Evolutionary conservation across 1,140 invertebrate species (phyloP).

Genomic region (Pentalonia nigronervosa): DNA sequence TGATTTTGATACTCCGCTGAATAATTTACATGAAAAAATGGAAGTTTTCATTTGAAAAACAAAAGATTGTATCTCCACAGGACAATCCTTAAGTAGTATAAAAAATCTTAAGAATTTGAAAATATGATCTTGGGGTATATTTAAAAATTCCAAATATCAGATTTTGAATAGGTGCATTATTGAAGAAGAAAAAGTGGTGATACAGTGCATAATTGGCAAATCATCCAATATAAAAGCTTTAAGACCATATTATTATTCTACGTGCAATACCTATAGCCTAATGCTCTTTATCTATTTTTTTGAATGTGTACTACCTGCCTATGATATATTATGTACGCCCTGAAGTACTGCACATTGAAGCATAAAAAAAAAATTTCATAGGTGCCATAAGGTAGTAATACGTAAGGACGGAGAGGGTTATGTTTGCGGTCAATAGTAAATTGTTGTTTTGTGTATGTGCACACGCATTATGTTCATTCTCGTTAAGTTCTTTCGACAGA

Average conservation of each 20-base stretch:
- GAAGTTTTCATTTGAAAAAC: no score
- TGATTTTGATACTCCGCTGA: no score
- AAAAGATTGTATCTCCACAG: no score
- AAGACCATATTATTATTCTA: neutral
- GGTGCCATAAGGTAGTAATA: neutral
- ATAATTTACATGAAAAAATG: no score
- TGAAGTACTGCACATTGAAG: neutral
- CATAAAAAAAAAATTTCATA: neutral
- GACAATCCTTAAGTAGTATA: no score
- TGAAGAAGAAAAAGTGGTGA: no score
- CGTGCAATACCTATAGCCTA: neutral
- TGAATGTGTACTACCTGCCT: neutral
- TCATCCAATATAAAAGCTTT: no score
- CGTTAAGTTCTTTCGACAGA: neutral
- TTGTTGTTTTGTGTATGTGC: neutral
- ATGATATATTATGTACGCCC: neutral
- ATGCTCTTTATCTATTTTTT: neutral
- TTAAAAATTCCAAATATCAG: no score
- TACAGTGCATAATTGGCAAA: no score
- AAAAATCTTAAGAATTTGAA: no score
- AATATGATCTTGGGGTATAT: no score
- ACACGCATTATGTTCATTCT: neutral
- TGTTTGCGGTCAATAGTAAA: neutral
- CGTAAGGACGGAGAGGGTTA: neutral
- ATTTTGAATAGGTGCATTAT: no score